Evolutionary conservation across 2,888 invertebrate species (phyloP).

Genomic region (Diogma glabrata): DNA sequence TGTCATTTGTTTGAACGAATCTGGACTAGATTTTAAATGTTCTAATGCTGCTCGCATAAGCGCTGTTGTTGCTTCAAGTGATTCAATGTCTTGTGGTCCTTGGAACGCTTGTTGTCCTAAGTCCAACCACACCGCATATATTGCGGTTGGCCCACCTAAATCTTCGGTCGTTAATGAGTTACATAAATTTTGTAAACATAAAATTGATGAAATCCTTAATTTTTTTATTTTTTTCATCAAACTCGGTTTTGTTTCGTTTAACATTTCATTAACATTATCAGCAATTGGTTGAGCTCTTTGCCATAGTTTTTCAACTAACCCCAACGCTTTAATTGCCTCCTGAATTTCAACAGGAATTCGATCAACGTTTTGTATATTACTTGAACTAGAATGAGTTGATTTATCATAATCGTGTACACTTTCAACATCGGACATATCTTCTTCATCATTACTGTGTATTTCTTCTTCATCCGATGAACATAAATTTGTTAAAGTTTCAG

Average conservation of each 20-base stretch:
- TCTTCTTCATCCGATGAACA: slow-evolving; percentile 47
- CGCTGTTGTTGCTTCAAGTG: slow-evolving; percentile 59
- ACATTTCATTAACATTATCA: slow-evolving; percentile 42
- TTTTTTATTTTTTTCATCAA: slow-evolving; percentile 41
- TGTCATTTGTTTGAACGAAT: slow-evolving; percentile 44
- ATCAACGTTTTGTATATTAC: slow-evolving; percentile 32
- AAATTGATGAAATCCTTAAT: slow-evolving; percentile 50
- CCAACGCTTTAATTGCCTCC: slow-evolving; percentile 46
- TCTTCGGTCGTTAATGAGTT: slow-evolving; percentile 47
- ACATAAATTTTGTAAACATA: slow-evolving; percentile 60
- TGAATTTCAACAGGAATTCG: slow-evolving; percentile 45
- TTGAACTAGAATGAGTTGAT: slow-evolving; percentile 21
- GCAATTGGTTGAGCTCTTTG: slow-evolving; percentile 35
- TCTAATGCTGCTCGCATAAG: slow-evolving; percentile 63
- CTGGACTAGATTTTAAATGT: slow-evolving; percentile 44
- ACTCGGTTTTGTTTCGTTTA: slow-evolving; percentile 39
- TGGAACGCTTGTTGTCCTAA: slow-evolving; percentile 51
- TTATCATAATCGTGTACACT: slow-evolving; percentile 33
- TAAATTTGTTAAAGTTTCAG: slow-evolving; percentile 61
- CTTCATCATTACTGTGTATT: slow-evolving; percentile 37
- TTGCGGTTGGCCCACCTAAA: slow-evolving; percentile 49
- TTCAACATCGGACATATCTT: slow-evolving; percentile 36
- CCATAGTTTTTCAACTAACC: slow-evolving; percentile 44
- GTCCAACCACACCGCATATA: slow-evolving; percentile 54
- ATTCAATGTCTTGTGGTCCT: slow-evolving; percentile 38